These are phyloP conservation scores for Pipra filicauda DNA, from an alignment of 2,113 vertebrate genomes.

Conservation along the genomic window DNA sequence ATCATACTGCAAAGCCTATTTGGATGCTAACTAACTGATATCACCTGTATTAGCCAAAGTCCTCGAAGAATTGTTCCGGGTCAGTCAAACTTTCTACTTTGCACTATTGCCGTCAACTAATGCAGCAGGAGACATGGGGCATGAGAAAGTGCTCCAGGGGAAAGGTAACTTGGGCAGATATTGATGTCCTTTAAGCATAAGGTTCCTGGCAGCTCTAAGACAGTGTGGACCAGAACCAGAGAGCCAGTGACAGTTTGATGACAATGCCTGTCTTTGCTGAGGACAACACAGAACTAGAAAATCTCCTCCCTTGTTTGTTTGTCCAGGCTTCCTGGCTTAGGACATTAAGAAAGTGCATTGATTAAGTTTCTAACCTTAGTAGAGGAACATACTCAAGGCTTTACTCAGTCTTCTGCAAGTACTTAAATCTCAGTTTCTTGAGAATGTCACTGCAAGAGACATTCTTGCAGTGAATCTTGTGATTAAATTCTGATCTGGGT, in stretches of 20 bases:
- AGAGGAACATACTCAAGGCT: not conserved
- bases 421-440: not conserved
- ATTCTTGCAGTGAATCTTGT: not conserved
- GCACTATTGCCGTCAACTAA: rapidly evolving
- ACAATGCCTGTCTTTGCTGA: not conserved
- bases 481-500: not conserved
- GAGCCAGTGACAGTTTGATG: not conserved
- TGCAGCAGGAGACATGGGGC: not conserved
- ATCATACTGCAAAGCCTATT: not conserved
- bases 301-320: not conserved
- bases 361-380: not conserved
- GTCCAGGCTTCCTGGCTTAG: not conserved
- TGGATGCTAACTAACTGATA: rapidly evolving
- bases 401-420: not conserved
- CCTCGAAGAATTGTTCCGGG: not conserved
- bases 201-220: not conserved
- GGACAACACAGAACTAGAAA: not conserved
- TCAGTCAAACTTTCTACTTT: not conserved
- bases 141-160: not conserved
- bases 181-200: not conserved
- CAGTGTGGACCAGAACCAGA: not conserved
- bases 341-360: not conserved
- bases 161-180: not conserved
- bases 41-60: not conserved
- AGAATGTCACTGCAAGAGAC: too few relatives aligned